These are phyloP conservation scores for Rambutsinella grinnellia DNA, from an alignment of 2,888 invertebrate species.

Conservation along the genomic window DNA sequence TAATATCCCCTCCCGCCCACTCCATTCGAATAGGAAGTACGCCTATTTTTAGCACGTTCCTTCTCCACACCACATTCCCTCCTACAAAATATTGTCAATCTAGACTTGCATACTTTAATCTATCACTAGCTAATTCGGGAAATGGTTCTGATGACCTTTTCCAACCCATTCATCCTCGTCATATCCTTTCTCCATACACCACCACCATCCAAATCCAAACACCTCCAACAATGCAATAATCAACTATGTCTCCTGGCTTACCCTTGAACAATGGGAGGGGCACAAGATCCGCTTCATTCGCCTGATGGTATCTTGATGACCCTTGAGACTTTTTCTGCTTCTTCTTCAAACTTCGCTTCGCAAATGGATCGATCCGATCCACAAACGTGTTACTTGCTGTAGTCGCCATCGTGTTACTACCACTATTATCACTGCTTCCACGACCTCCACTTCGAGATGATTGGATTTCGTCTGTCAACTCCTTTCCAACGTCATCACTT, in stretches of 20 bases:
- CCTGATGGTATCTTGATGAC: constrained; percentile 97
- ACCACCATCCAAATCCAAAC: too few relatives aligned
- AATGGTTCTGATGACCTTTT: too few relatives aligned
- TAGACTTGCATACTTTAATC: too few relatives aligned
- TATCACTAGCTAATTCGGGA: too few relatives aligned
- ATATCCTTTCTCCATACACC: not conserved
- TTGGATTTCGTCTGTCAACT: constrained; percentile 58
- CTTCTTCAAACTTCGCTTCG: constrained; percentile 97
- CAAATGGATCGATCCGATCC: constrained; percentile 99
- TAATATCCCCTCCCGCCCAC: too few relatives aligned
- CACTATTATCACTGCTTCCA: constrained; percentile 38
- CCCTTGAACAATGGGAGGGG: constrained; percentile 98
- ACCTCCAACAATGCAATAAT: too few relatives aligned
- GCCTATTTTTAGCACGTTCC: too few relatives aligned
- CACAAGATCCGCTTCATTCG: constrained; percentile 97
- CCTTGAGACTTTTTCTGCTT: constrained; percentile 99
- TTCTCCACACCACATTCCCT: too few relatives aligned
- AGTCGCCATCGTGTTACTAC: constrained; percentile 64
- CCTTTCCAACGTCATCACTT: constrained; percentile 57
- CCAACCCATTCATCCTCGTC: too few relatives aligned
- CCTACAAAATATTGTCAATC: too few relatives aligned
- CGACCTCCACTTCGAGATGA: constrained; percentile 47
- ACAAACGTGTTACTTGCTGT: constrained; percentile 80
- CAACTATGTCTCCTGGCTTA: too few relatives aligned
- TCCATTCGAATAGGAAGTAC: too few relatives aligned